Conservation (phyloP, 2,888 invertebrate species). For the Leucophenga montana region DNA sequence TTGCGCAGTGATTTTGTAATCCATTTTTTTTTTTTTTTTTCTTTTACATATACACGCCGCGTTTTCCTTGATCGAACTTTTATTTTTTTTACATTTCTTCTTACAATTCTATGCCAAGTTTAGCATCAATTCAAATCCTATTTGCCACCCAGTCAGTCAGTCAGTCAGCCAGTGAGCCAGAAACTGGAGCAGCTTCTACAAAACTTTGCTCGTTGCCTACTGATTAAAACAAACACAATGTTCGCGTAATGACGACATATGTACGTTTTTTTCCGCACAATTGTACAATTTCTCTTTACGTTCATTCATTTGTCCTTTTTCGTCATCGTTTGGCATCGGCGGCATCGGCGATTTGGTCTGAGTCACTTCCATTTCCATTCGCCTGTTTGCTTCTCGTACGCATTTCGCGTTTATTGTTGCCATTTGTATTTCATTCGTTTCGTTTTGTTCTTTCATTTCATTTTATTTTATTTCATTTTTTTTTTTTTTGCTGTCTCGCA, state of each 20-base stretch:
- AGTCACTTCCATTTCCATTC: background rate
- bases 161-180: background rate
- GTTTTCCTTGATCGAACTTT: too few relatives aligned
- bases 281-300: constrained; percentile 57
- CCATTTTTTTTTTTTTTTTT: background rate
- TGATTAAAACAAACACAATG: constrained; percentile 67
- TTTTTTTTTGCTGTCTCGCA: constrained; percentile 42
- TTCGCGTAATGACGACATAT: constrained; percentile 65
- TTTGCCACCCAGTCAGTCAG: background rate
- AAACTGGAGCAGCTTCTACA: too few relatives aligned
- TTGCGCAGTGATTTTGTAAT: background rate
- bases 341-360: background rate
- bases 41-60: background rate
- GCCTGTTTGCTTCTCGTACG: background rate
- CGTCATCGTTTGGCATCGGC: background rate
- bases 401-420: background rate
- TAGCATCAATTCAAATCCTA: background rate
- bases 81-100: background rate
- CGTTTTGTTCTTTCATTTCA: background rate
- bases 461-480: constrained; percentile 30
- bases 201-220: constrained; percentile 36
- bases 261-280: constrained; percentile 57
- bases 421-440: too few relatives aligned
- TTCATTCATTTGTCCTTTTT: constrained; percentile 7
- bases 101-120: background rate